Conservation (phyloP, 2,888 invertebrate genomes). For the Eurytoma adleriae region DNA sequence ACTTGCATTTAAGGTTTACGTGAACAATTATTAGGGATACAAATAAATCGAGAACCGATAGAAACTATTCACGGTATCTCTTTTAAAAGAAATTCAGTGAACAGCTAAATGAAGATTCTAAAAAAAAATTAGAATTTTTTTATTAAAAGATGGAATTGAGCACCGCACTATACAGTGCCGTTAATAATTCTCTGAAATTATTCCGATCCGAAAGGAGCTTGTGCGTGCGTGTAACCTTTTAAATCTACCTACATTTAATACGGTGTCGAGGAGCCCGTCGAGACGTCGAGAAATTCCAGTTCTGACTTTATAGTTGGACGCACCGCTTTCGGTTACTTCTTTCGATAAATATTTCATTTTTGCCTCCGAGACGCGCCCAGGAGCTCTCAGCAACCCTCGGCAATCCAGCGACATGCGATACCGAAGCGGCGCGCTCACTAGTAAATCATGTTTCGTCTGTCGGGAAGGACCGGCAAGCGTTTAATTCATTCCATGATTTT, state of each 20-base stretch:
- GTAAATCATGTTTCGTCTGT: slow-evolving; percentile 35
- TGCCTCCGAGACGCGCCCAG: not conserved
- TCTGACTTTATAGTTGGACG: slow-evolving; percentile 3
- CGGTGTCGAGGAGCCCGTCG: slow-evolving; percentile 29
- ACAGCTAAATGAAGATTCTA: slow-evolving; percentile 7
- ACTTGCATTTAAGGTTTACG: too few relatives aligned
- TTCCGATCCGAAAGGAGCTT: slow-evolving; percentile 51
- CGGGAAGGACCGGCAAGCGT: not conserved
- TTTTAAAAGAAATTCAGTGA: slow-evolving; percentile 1
- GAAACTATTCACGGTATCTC: not conserved
- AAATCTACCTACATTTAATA: slow-evolving; percentile 53
- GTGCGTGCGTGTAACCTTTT: slow-evolving; percentile 57
- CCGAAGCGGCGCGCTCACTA: not conserved
- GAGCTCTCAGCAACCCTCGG: not conserved
- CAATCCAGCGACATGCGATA: too few relatives aligned
- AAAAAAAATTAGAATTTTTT: not conserved
- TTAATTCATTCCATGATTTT: too few relatives aligned
- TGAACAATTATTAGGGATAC: too few relatives aligned
- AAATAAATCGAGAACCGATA: too few relatives aligned
- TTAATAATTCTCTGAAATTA: slow-evolving; percentile 45
- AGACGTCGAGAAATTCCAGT: not conserved
- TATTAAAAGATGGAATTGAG: not conserved
- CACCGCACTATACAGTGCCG: too few relatives aligned
- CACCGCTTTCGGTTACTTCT: slow-evolving; percentile 34
- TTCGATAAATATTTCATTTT: slow-evolving; percentile 30